phyloP scores from a whole-genome alignment of 2,888 invertebrate species.

The Phalera bucephala region DNA sequence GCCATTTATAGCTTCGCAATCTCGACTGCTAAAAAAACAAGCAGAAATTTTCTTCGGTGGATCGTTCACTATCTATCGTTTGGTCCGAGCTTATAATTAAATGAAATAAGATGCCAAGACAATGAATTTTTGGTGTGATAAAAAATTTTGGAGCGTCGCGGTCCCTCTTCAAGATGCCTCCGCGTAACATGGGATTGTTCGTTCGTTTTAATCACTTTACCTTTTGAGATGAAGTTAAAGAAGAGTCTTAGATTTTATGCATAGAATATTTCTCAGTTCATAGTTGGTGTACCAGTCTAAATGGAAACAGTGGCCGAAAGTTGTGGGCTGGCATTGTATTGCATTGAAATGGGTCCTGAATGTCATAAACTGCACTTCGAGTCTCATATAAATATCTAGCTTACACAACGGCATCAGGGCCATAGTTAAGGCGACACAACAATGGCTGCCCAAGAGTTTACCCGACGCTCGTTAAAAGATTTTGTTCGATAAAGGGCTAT shows the following conservation, averaged over 20 bases:
- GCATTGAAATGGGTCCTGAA: too few species aligned
- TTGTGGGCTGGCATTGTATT: too few species aligned
- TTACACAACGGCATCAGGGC: conserved; percentile 49
- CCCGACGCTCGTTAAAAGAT: conserved; percentile 57
- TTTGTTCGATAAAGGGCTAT: conserved; percentile 61
- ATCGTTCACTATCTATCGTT: conserved; percentile 62
- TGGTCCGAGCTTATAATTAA: conserved; percentile 50
- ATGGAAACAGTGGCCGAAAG: too few species aligned
- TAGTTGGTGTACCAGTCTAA: too few species aligned
- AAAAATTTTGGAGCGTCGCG: conserved; percentile 42
- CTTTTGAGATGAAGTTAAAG: conserved; percentile 2
- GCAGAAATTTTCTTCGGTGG: conserved; percentile 65
- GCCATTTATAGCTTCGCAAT: conserved; percentile 79
- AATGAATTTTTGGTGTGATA: conserved; percentile 46
- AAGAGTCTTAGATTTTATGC: too few species aligned
- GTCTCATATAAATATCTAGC: conserved; percentile 63
- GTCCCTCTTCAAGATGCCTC: conserved; percentile 58
- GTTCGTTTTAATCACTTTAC: conserved; percentile 41
- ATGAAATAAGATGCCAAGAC: conserved; percentile 51
- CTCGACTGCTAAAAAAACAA: conserved; percentile 74
- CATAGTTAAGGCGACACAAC: conserved; percentile 66
- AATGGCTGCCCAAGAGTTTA: conserved; percentile 57
- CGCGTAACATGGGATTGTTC: conserved; percentile 45
- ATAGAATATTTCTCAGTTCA: too few species aligned
- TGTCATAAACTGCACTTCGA: conserved; percentile 53